Percentiles rank a stretch among this genome's conserved stretches.
Conservation (phyloP, 2,797 vertebrate genomes). For the Poecilia gillii region DNA sequence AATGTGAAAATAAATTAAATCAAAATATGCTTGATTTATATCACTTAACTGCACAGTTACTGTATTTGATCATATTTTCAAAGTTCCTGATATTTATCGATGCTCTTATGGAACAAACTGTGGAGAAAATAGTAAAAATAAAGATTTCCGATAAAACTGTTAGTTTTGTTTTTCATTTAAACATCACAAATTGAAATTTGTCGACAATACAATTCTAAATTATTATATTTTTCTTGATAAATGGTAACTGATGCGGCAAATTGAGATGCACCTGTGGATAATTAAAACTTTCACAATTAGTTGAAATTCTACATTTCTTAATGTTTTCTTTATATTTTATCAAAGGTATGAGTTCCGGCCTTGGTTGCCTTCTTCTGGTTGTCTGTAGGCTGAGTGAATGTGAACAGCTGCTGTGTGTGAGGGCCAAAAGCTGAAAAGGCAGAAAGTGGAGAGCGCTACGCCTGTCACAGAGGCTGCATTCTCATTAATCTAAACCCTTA, state of each 20-base stretch:
- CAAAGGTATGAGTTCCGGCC: background rate
- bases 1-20: background rate
- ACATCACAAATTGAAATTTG: background rate
- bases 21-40: too few species aligned
- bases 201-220: background rate
- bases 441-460: conserved; percentile 12
- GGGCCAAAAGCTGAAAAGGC: conserved; percentile 8
- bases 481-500: conserved; percentile 62
- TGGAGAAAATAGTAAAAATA: background rate
- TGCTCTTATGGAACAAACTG: too few species aligned
- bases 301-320: background rate
- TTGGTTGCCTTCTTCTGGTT: background rate
- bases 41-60: too few species aligned
- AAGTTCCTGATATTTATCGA: too few species aligned
- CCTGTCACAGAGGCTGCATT: conserved; percentile 25
- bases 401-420: conserved; percentile 23
- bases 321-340: background rate
- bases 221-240: background rate
- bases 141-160: background rate
- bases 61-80: too few species aligned
- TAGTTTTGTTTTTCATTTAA: too few species aligned
- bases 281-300: background rate
- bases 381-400: background rate
- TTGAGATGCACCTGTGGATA: background rate
- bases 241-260: background rate